A percentile compares a stretch with the other conserved stretches of the same genome.
These are phyloP conservation scores for Acropora tenuis DNA, from an alignment of 64 coral and sea anemone genomes.

Conservation along the genomic window DNA sequence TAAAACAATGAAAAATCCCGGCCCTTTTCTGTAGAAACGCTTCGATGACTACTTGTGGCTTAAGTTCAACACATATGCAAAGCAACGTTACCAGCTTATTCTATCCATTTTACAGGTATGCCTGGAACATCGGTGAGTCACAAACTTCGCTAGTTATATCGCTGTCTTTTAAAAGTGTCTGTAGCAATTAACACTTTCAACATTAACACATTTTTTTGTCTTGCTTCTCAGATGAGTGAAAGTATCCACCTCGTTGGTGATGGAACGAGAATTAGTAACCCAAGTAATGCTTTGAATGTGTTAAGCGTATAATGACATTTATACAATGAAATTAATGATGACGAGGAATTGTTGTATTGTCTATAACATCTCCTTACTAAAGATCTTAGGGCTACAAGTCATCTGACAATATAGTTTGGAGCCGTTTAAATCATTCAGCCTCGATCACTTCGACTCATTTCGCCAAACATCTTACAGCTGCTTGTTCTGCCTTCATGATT, in stretches of 20 bases:
- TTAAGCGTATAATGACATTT: neutral
- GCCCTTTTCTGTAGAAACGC: no score
- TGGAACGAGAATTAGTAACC: conserved; percentile 33
- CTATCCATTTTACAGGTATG: neutral
- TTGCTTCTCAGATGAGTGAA: conserved; percentile 20
- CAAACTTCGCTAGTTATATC: neutral
- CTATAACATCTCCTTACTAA: no score
- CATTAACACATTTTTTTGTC: neutral
- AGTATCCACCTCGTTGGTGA: conserved; percentile 65
- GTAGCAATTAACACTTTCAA: neutral
- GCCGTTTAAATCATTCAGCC: no score
- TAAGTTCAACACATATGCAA: neutral
- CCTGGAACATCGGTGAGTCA: conserved; percentile 22
- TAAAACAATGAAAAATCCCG: no score
- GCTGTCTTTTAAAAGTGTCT: neutral
- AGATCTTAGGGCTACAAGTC: no score
- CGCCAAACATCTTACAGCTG: no score
- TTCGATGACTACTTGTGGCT: no score
- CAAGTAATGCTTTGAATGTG: conserved; percentile 38
- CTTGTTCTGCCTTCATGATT: no score
- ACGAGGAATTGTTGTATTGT: neutral
- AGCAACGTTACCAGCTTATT: neutral
- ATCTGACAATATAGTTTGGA: no score
- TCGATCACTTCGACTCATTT: no score
- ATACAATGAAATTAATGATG: neutral